These are phyloP conservation scores for Aegotheles bennettii DNA, from an alignment of 2,113 vertebrate genomes.

Conservation along the genomic window DNA sequence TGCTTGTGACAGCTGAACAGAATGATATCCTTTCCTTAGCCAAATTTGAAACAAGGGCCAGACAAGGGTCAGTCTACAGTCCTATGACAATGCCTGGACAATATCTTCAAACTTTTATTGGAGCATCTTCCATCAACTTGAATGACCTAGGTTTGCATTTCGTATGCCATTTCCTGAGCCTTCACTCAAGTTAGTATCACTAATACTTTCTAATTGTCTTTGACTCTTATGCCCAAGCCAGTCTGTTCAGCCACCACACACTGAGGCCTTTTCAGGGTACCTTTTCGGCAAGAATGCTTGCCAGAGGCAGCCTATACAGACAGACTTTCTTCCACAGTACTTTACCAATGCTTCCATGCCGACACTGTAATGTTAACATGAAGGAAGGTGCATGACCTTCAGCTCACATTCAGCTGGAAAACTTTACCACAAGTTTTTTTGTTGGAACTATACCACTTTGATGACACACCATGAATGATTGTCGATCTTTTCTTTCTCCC, in stretches of 20 bases:
- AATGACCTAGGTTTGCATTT: background rate
- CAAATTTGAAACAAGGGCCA: background rate
- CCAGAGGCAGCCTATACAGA: background rate
- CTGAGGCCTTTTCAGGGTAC: background rate
- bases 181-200: background rate
- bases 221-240: background rate
- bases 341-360: background rate
- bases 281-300: background rate
- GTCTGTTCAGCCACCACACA: background rate
- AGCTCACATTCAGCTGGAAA: background rate
- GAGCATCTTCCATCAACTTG: background rate
- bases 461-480: background rate
- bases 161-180: background rate
- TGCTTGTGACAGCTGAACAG: background rate
- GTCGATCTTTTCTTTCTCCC: background rate
- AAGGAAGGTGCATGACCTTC: background rate
- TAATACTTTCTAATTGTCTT: background rate
- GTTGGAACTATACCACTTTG: background rate
- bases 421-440: background rate
- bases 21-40: background rate
- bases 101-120: background rate
- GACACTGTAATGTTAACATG: background rate
- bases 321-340: background rate
- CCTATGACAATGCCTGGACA: background rate
- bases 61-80: background rate